phyloP scores from a whole-genome alignment of 2,113 vertebrate genomes.

The Fulica atra region DNA sequence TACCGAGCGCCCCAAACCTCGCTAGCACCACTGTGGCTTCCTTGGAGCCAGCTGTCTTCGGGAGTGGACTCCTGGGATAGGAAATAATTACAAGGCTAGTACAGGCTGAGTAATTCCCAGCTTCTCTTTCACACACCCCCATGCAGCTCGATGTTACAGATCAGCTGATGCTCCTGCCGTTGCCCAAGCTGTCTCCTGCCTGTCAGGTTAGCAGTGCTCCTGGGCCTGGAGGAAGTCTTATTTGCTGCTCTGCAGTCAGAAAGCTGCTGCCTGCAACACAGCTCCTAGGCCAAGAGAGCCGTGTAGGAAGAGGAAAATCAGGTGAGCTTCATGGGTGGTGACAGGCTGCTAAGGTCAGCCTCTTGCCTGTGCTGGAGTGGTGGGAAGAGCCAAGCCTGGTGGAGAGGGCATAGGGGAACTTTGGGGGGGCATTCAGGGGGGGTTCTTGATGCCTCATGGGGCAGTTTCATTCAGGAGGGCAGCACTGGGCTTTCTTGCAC shows the following conservation, averaged over 20 bases:
- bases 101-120: neutral
- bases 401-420: neutral
- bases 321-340: neutral
- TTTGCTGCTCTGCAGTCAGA: neutral
- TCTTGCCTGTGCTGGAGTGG: neutral
- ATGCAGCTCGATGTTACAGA: neutral
- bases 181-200: constrained; percentile 18
- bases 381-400: neutral
- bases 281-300: neutral
- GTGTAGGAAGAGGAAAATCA: neutral
- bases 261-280: neutral
- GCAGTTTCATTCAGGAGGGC: neutral
- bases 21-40: neutral
- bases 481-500: neutral
- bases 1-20: neutral
- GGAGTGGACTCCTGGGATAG: neutral
- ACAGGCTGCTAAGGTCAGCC: neutral
- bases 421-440: accelerated
- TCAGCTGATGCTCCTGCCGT: constrained; percentile 17
- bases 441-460: neutral
- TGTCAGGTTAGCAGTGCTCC: neutral
- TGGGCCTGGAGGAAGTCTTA: neutral
- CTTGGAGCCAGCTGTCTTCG: neutral
- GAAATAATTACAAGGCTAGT: constrained; percentile 29
- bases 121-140: neutral